Base-by-base conservation (phyloP, 2,797 vertebrate genomes). In the Arctocebus calabarensis region DNA sequence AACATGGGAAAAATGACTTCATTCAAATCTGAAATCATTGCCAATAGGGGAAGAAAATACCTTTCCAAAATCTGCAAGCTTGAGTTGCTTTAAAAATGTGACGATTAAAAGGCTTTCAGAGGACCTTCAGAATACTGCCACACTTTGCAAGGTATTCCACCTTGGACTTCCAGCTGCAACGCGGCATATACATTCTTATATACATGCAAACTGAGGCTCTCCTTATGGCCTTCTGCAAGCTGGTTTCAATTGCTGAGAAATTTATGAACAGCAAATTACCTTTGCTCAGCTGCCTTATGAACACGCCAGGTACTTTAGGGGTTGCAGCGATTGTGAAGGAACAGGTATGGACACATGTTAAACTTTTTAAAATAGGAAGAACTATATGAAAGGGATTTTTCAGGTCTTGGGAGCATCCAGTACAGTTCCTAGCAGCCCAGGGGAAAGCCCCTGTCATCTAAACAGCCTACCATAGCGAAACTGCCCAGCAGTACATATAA, bases 401-500 rank as follows among this genome's bases (percentile, higher is more conserved):
- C 96, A 93, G 74, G 95, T 96, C 86, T 97, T 92, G 40, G 48
- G 94, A 94, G 94, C 96, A 92, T 93, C 93, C 96, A 95, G 40
- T 40, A 1, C 12, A 79, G 90, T 79, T 95, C 84, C 94, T 83
- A 86, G 84, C 87, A 95, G 97, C 61, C 84, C 97, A 96, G 88
- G 96, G 94, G 97, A 98, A 98, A 96, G 84, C 48, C 71, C 88
- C 74, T 73, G 85, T 87, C 98, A 93, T 97, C 97, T 95, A 97
- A 87, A 97, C 95, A 98, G 94, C 92, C 95, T 97, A 98, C 98
- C 1, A 40, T 81, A 64, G 97, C 87, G 96, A 97, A 96, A 98
- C 96, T 96, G 97, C 97, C 93, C 59, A 94, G 93, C 97, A 97
- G 97, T 68, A 85, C 94, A 78, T 96, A 97, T 97, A 98, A 97